Percentiles rank a stretch among this genome's conserved stretches.
These are phyloP conservation scores for Loris lydekkerianus DNA, from an alignment of 2,797 vertebrate genomes.

Conservation along the genomic window DNA sequence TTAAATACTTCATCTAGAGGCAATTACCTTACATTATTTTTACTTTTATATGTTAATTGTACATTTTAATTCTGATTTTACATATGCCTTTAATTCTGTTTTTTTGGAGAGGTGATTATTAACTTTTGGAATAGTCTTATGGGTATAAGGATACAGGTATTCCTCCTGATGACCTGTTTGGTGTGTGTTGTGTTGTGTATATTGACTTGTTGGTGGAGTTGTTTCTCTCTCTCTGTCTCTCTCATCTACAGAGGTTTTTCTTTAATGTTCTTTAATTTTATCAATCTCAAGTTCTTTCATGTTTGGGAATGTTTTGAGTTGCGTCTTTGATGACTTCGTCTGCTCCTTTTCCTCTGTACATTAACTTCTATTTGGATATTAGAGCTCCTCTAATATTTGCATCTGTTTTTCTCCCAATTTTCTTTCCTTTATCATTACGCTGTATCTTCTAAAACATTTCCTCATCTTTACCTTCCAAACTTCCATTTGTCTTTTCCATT, in stretches of 20 bases:
- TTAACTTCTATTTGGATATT: not conserved
- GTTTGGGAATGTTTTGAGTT: not conserved
- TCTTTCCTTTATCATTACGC: not conserved
- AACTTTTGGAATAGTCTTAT: slow-evolving; percentile 8
- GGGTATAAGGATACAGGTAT: not conserved
- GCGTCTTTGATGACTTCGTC: slow-evolving; percentile 3
- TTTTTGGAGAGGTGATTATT: not conserved
- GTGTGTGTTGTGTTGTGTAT: not conserved
- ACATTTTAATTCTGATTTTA: not conserved
- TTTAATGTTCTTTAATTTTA: slow-evolving; percentile 15
- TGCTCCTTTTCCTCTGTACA: not conserved
- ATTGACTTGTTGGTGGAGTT: not conserved
- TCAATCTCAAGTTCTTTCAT: not conserved
- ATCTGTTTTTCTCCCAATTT: not conserved
- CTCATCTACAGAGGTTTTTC: not conserved
- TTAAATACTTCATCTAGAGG: not conserved
- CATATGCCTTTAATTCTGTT: not conserved
- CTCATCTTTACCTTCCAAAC: slow-evolving; percentile 4
- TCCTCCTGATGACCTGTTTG: not conserved
- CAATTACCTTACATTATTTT: not conserved
- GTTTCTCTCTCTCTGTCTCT: not conserved
- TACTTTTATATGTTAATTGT: not conserved
- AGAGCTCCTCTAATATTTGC: not conserved
- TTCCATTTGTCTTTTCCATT: not conserved
- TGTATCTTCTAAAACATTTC: not conserved